These are phyloP conservation scores for Paedocypris micromegethes DNA, from an alignment of 2,797 vertebrate species.

Conservation along the genomic window DNA sequence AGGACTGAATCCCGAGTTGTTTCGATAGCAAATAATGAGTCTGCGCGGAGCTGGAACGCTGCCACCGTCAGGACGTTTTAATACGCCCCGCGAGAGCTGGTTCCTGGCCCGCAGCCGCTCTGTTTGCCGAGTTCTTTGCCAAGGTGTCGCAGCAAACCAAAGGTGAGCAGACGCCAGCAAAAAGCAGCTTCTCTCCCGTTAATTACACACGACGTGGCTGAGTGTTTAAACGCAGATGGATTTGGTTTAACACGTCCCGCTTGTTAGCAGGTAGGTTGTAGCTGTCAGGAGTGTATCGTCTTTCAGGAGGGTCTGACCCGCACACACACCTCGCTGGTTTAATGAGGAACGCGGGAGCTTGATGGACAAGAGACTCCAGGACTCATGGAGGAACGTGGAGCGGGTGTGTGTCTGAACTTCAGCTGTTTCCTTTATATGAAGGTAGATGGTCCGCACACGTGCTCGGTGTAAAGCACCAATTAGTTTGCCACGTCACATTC, in stretches of 20 bases:
- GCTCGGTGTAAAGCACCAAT: too few relatives aligned
- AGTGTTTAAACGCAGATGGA: conserved; percentile 41
- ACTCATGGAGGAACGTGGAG: too few relatives aligned
- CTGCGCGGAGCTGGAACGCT: conserved; percentile 32
- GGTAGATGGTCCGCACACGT: too few relatives aligned
- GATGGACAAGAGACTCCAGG: not conserved
- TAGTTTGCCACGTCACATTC: too few relatives aligned
- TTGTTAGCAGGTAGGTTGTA: conserved; percentile 35
- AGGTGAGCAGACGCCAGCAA: conserved; percentile 39
- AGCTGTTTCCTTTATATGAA: too few relatives aligned
- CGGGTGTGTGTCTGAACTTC: too few relatives aligned
- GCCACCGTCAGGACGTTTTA: conserved; percentile 43
- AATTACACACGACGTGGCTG: conserved; percentile 34
- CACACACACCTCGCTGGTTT: conserved; percentile 38
- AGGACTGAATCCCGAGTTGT: conserved; percentile 27
- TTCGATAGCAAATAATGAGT: conserved; percentile 36
- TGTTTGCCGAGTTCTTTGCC: conserved; percentile 40
- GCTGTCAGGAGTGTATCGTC: conserved; percentile 21
- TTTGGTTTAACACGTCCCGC: conserved; percentile 41
- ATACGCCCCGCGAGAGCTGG: conserved; percentile 44
- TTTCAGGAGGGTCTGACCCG: conserved; percentile 39
- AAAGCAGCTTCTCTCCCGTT: conserved; percentile 16
- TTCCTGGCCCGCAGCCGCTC: conserved; percentile 44
- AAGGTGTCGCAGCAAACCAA: conserved; percentile 45
- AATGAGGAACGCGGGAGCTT: conserved; percentile 38